These are phyloP conservation scores for Cheilosia scutellata DNA, from an alignment of 2,888 invertebrate genomes.

Conservation along the genomic window DNA sequence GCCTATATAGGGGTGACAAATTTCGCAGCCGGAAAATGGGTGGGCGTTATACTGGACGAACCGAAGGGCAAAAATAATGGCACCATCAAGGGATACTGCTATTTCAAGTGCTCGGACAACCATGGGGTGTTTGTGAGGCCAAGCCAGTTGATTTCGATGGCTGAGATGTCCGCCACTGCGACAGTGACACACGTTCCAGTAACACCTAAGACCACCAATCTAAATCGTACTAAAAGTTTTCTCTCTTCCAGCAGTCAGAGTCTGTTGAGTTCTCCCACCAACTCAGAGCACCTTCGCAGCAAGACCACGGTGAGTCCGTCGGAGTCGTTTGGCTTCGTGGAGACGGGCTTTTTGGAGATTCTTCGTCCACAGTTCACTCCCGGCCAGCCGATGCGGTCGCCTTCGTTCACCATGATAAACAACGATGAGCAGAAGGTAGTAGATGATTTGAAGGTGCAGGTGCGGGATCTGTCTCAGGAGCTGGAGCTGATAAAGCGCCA, in stretches of 20 bases:
- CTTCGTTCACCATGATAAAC: constrained; percentile 83
- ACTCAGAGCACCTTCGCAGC: constrained; percentile 77
- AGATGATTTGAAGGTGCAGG: constrained; percentile 88
- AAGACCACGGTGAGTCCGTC: constrained; percentile 84
- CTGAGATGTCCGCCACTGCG: constrained; percentile 85
- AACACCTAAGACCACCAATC: constrained; percentile 72
- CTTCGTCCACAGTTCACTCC: constrained; percentile 94
- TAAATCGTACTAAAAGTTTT: constrained; percentile 88
- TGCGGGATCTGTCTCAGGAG: constrained; percentile 95
- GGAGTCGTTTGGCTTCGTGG: constrained; percentile 89
- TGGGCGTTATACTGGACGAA: constrained; percentile 96
- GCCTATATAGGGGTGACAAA: constrained; percentile 95
- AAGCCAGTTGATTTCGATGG: constrained; percentile 90
- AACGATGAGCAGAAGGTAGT: constrained; percentile 89
- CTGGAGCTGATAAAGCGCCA: constrained; percentile 94
- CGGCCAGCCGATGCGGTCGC: constrained; percentile 91
- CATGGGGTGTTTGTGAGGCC: constrained; percentile 97
- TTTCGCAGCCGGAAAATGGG: constrained; percentile 97
- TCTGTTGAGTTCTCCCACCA: constrained; percentile 82
- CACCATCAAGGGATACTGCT: constrained; percentile 94
- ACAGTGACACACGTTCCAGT: constrained; percentile 58
- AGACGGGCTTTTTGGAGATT: constrained; percentile 96
- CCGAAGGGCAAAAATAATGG: constrained; percentile 99
- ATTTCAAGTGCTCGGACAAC: constrained; percentile 97
- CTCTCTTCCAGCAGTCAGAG: constrained; percentile 89